phyloP scores from a whole-genome alignment of 2,888 invertebrate species.

The Tiliacea aurago region DNA sequence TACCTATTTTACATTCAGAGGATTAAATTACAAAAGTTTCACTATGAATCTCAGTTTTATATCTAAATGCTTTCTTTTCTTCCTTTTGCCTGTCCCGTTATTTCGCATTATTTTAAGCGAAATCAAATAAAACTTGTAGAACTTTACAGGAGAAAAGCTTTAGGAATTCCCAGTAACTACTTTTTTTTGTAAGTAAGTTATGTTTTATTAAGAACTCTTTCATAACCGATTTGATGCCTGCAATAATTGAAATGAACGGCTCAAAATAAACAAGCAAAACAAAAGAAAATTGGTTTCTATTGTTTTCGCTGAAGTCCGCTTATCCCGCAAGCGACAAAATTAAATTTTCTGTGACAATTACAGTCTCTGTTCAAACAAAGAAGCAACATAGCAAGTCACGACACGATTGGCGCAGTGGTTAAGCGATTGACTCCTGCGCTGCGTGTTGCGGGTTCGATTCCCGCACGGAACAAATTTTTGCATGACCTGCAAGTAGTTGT shows the following conservation, averaged over 20 bases:
- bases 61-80: conserved; percentile 31
- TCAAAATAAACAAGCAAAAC: conserved; percentile 32
- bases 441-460: too few species aligned
- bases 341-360: conserved; percentile 27
- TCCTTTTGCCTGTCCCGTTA: conserved; percentile 9
- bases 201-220: conserved; percentile 23
- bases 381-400: conserved; percentile 28
- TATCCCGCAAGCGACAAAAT: conserved; percentile 40
- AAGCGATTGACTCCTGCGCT: too few species aligned
- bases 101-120: conserved; percentile 18
- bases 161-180: neutral
- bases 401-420: too few species aligned
- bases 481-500: too few species aligned
- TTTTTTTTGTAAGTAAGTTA: neutral
- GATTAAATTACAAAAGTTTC: conserved; percentile 54
- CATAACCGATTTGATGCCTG: conserved; percentile 26
- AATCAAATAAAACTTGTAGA: conserved; percentile 8
- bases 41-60: conserved; percentile 38
- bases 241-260: conserved; percentile 33
- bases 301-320: conserved; percentile 37
- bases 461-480: too few species aligned
- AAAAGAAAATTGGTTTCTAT: conserved; percentile 39
- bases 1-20: conserved; percentile 20
- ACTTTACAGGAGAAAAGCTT: conserved; percentile 7
- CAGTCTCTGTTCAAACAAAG: conserved; percentile 39